Conservation (phyloP, 1,140 invertebrate genomes). For the Caerostris darwini region DNA sequence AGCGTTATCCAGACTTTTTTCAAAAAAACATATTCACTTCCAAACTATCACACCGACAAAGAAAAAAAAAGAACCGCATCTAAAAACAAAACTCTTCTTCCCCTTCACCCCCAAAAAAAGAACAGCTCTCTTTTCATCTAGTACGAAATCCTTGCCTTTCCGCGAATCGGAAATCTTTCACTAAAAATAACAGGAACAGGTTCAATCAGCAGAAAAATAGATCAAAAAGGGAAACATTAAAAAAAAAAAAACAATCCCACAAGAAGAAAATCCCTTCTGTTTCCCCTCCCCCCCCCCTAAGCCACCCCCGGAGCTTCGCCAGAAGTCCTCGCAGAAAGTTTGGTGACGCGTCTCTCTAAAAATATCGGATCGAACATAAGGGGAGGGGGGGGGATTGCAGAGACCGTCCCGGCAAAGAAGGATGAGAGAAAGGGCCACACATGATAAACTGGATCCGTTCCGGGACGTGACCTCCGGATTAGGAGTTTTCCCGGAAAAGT, state of each 20-base stretch:
- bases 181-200: neutral
- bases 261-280: neutral
- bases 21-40: too few relatives aligned
- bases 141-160: too few relatives aligned
- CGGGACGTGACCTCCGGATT: conserved; percentile 11
- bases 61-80: too few relatives aligned
- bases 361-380: conserved; percentile 12
- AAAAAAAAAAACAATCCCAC: neutral
- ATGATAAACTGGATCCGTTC: neutral
- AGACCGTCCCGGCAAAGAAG: neutral
- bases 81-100: too few relatives aligned
- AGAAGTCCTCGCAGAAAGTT: neutral
- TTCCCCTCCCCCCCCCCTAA: too few relatives aligned
- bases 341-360: neutral
- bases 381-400: neutral
- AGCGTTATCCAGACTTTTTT: too few relatives aligned
- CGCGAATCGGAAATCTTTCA: neutral
- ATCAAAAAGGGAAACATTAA: neutral
- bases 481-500: conserved; percentile 4
- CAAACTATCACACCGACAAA: too few relatives aligned
- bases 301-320: neutral
- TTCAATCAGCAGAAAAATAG: neutral
- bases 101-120: too few relatives aligned
- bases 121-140: too few relatives aligned
- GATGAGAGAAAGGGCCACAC: neutral